Conservation (phyloP, 2,113 vertebrate genomes). For the Tychaedon coryphoeus region DNA sequence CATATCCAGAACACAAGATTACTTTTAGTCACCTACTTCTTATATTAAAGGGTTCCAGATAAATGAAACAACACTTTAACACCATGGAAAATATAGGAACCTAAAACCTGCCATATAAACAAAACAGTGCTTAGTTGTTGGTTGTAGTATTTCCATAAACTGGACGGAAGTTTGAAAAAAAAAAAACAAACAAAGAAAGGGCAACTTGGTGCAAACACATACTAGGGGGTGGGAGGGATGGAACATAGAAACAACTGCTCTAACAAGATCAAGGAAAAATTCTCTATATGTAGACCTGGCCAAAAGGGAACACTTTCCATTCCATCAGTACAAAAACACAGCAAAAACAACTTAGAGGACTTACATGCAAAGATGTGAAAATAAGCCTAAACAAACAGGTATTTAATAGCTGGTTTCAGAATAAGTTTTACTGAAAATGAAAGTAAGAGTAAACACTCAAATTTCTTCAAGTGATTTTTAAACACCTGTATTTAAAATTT, state of each 20-base stretch:
- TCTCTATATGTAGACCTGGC: not conserved
- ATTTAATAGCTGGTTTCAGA: not conserved
- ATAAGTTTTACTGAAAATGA: not conserved
- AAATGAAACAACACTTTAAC: not conserved
- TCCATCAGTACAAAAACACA: not conserved
- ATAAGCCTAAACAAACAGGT: not conserved
- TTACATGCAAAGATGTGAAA: not conserved
- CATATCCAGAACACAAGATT: not conserved
- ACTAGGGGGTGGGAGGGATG: not conserved
- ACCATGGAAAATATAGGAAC: not conserved
- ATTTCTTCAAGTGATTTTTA: not conserved
- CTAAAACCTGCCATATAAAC: not conserved
- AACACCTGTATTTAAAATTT: not conserved
- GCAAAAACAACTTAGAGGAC: not conserved
- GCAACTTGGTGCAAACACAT: not conserved
- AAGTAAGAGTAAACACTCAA: not conserved
- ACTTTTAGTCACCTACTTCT: not conserved
- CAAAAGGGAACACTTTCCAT: constrained; percentile 11
- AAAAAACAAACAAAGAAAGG: not conserved
- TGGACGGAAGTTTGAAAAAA: not conserved
- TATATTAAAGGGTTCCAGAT: not conserved
- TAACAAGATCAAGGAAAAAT: constrained; percentile 14
- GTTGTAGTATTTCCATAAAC: not conserved
- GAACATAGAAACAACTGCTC: not conserved
- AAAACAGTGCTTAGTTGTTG: not conserved